These are phyloP conservation scores for Passerina amoena DNA, from an alignment of 2,113 vertebrate genomes.

Conservation along the genomic window DNA sequence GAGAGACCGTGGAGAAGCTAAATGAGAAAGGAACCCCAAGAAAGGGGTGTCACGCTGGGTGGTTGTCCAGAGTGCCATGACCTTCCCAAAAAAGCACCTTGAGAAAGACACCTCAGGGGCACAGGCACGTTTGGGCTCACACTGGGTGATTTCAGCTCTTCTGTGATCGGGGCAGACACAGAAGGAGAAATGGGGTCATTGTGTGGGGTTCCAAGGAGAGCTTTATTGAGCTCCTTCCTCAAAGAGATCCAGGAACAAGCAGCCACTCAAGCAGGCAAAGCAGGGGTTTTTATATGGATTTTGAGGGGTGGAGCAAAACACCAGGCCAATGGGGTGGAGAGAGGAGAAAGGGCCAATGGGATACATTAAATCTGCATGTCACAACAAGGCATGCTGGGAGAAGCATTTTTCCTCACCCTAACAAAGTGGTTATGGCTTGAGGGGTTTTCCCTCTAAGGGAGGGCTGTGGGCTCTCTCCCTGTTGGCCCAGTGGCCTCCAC, in stretches of 20 bases:
- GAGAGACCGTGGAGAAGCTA: background rate
- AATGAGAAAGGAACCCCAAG: background rate
- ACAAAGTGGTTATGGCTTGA: background rate
- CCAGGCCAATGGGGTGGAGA: background rate
- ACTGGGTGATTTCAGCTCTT: background rate
- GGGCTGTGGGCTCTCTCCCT: accelerated
- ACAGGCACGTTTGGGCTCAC: background rate
- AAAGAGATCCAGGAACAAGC: background rate
- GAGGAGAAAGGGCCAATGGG: background rate
- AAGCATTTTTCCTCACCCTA: background rate
- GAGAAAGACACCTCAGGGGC: background rate
- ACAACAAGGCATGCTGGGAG: background rate
- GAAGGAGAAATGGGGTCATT: background rate
- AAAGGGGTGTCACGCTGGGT: accelerated
- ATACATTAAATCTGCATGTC: background rate
- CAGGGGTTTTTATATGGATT: background rate
- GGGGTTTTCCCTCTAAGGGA: background rate
- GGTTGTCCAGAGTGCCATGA: accelerated
- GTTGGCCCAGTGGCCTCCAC: background rate
- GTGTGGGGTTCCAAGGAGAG: background rate
- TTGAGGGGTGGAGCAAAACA: background rate
- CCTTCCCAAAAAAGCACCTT: background rate
- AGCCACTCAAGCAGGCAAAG: accelerated
- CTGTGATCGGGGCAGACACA: background rate
- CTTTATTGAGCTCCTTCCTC: background rate